These are phyloP conservation scores for Malurus cyaneus DNA, from an alignment of 2,113 vertebrate genomes.

Conservation along the genomic window DNA sequence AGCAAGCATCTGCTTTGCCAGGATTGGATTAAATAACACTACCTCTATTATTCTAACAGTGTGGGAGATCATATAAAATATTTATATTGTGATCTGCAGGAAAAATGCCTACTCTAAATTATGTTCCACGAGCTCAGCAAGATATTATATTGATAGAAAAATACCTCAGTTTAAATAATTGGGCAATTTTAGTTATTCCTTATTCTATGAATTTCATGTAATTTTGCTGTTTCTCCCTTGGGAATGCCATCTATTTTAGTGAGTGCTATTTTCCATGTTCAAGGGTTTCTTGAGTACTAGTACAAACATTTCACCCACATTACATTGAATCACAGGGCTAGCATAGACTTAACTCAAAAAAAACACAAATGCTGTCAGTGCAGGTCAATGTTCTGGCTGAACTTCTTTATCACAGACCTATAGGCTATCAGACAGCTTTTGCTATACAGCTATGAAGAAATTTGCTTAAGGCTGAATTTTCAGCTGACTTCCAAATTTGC, in stretches of 20 bases:
- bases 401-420: background rate
- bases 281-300: background rate
- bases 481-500: background rate
- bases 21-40: constrained; percentile 54
- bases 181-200: constrained; percentile 47
- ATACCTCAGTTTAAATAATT: constrained; percentile 51
- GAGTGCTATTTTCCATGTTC: background rate
- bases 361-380: background rate
- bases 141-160: constrained; percentile 49
- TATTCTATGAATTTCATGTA: background rate
- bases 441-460: background rate
- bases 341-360: background rate
- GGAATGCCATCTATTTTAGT: background rate
- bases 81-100: constrained; percentile 47
- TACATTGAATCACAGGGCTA: background rate
- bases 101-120: constrained; percentile 46
- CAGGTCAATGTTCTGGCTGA: background rate
- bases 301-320: background rate
- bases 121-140: constrained; percentile 27
- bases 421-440: background rate
- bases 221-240: constrained; percentile 10
- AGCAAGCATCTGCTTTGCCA: constrained; percentile 39
- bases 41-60: constrained; percentile 49
- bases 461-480: background rate
- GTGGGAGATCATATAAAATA: constrained; percentile 51